phyloP scores from a whole-genome alignment of 2,888 invertebrate species.

The Digitonthophagus gazella region DNA sequence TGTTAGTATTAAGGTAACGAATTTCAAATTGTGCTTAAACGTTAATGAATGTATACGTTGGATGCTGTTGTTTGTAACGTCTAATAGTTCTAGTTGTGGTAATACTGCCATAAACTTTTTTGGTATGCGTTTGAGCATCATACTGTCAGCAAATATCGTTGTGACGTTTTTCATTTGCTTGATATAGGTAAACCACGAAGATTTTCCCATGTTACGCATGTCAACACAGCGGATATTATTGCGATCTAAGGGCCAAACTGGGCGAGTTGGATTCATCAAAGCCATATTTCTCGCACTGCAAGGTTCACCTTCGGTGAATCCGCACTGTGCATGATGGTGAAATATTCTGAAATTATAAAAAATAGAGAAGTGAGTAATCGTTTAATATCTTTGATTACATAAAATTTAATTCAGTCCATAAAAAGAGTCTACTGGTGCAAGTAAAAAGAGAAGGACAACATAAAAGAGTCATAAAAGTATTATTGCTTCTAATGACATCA shows the following conservation, averaged over 20 bases:
- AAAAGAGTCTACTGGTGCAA: background rate
- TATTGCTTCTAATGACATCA: background rate
- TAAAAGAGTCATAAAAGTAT: background rate
- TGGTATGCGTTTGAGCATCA: slow-evolving; percentile 37
- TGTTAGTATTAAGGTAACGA: slow-evolving; percentile 40
- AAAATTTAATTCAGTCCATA: background rate
- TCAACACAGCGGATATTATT: slow-evolving; percentile 40
- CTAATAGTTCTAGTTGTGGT: slow-evolving; percentile 41
- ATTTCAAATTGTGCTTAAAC: slow-evolving; percentile 33
- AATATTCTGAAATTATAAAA: background rate
- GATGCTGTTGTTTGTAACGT: slow-evolving; percentile 44
- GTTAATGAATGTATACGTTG: slow-evolving; percentile 32
- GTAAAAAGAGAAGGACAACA: background rate
- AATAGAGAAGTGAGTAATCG: background rate
- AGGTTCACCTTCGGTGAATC: slow-evolving; percentile 41
- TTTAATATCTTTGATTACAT: background rate
- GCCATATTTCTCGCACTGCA: slow-evolving; percentile 45
- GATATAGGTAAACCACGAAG: slow-evolving; percentile 21
- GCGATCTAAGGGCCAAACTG: slow-evolving; percentile 29
- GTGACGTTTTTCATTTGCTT: slow-evolving; percentile 28
- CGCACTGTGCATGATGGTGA: slow-evolving; percentile 14
- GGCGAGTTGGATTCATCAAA: slow-evolving; percentile 34
- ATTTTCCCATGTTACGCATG: slow-evolving; percentile 38
- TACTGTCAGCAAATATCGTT: slow-evolving; percentile 43
- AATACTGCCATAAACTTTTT: slow-evolving; percentile 31